Conservation (phyloP, 2,888 invertebrate genomes). For the Tuta absoluta region DNA sequence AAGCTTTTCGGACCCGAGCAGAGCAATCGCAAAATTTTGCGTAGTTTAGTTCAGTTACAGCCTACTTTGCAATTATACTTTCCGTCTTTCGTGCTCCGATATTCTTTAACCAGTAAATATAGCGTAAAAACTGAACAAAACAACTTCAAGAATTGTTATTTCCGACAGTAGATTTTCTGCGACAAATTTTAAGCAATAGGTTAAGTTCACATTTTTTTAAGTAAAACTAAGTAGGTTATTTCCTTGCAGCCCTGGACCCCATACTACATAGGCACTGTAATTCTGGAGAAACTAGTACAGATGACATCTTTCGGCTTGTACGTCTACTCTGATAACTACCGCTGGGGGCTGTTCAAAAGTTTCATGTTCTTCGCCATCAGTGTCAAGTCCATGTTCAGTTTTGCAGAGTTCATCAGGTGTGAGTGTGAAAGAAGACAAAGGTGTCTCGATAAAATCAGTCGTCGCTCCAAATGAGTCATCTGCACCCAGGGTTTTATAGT, state of each 20-base stretch:
- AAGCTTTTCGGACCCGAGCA: too few relatives aligned
- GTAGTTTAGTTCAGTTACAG: too few relatives aligned
- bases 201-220: too few relatives aligned
- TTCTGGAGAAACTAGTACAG: slow-evolving; percentile 39
- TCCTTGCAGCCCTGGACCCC: slow-evolving; percentile 31
- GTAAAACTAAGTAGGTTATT: not conserved
- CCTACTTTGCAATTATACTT: too few relatives aligned
- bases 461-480: not conserved
- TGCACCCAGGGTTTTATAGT: too few relatives aligned
- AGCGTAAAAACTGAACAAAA: too few relatives aligned
- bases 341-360: slow-evolving; percentile 53
- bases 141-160: too few relatives aligned
- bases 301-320: slow-evolving; percentile 25
- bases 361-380: slow-evolving; percentile 50
- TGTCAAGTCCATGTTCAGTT: slow-evolving; percentile 50
- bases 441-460: not conserved
- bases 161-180: too few relatives aligned
- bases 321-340: slow-evolving; percentile 43
- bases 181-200: too few relatives aligned
- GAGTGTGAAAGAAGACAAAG: not conserved
- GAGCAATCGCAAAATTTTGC: too few relatives aligned
- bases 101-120: too few relatives aligned
- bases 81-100: too few relatives aligned
- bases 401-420: not conserved
- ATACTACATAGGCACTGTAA: slow-evolving; percentile 24